Conservation (phyloP, 2,888 invertebrate species). For the Sesamia inferens region DNA sequence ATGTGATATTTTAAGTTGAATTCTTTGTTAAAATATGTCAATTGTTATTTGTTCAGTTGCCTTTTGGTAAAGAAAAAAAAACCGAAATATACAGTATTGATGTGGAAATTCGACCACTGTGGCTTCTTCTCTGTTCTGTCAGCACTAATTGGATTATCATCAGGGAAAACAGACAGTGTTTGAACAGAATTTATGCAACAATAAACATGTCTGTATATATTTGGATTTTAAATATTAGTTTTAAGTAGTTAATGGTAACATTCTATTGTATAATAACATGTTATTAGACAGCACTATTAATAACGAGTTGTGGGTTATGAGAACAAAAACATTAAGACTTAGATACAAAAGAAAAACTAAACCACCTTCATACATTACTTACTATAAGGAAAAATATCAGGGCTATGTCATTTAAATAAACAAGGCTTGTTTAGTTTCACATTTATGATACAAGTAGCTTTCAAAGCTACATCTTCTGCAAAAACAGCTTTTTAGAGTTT, state of each 20-base stretch:
- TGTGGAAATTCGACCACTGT: slow-evolving; percentile 56
- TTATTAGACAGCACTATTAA: slow-evolving; percentile 69
- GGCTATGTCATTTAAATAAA: slow-evolving; percentile 59
- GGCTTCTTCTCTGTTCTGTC: slow-evolving; percentile 55
- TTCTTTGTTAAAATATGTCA: slow-evolving; percentile 57
- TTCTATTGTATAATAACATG: slow-evolving; percentile 60
- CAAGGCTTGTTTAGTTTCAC: slow-evolving; percentile 38
- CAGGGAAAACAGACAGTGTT: slow-evolving; percentile 57
- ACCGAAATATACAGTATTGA: slow-evolving; percentile 52
- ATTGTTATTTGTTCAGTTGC: slow-evolving; percentile 62
- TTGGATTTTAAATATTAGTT: slow-evolving; percentile 82
- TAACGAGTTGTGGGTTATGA: slow-evolving; percentile 52
- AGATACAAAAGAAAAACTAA: slow-evolving; percentile 12
- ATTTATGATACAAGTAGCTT: slow-evolving; percentile 61
- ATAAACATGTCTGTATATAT: slow-evolving; percentile 85
- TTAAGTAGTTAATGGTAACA: slow-evolving; percentile 85
- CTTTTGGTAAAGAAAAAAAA: slow-evolving; percentile 40
- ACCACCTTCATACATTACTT: slow-evolving; percentile 29
- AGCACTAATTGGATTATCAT: slow-evolving; percentile 54
- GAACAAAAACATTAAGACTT: slow-evolving; percentile 57
- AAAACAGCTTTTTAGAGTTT: slow-evolving; percentile 55
- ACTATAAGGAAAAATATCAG: slow-evolving; percentile 47
- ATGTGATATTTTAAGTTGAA: slow-evolving; percentile 70
- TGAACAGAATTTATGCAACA: slow-evolving; percentile 65
- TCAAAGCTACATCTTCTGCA: slow-evolving; percentile 58